Percentiles rank a stretch among this genome's conserved stretches.
Conservation (phyloP, 2,888 invertebrate genomes). For the Oeneis ivallda region DNA sequence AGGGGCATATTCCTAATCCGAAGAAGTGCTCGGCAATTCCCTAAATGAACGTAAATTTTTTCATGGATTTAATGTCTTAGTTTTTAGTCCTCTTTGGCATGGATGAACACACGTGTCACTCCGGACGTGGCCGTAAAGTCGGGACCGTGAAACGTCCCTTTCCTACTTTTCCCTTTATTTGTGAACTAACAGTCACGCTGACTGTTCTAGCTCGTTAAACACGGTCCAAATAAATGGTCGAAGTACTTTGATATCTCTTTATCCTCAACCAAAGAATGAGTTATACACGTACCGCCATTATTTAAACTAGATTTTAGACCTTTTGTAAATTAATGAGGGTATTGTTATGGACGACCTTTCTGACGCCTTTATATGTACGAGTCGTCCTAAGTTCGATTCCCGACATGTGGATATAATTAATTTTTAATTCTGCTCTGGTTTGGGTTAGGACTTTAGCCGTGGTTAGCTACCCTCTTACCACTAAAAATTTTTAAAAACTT, state of each 20-base stretch:
- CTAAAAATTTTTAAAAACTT: too few species aligned
- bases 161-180: conserved; percentile 2
- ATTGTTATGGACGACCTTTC: neutral
- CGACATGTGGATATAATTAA: too few species aligned
- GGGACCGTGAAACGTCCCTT: neutral
- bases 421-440: too few species aligned
- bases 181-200: neutral
- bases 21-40: too few species aligned
- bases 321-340: neutral
- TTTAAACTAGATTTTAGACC: neutral
- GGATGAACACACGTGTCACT: neutral
- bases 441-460: too few species aligned
- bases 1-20: too few species aligned
- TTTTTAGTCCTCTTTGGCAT: neutral
- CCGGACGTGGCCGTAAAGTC: neutral
- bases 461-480: too few species aligned
- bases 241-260: conserved; percentile 2
- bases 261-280: neutral
- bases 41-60: too few species aligned
- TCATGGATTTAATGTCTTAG: too few species aligned
- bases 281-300: neutral
- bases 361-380: too few species aligned
- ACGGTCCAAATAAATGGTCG: neutral
- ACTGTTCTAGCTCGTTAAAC: neutral
- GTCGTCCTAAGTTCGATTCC: too few species aligned